Conservation (phyloP, 1,140 invertebrate species). For the Leptinotarsa texana region DNA sequence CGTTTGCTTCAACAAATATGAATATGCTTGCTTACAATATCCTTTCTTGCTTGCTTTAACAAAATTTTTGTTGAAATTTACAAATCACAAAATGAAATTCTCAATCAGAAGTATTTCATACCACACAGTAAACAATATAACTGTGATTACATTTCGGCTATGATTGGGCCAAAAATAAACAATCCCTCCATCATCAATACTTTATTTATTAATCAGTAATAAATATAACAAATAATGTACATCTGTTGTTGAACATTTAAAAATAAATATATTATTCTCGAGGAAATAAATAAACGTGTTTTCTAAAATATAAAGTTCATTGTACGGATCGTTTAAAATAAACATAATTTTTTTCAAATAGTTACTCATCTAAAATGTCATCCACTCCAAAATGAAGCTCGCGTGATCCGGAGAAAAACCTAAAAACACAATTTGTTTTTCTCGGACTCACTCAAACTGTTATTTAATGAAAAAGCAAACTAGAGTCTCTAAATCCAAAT, state of each 20-base stretch:
- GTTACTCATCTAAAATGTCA: slow-evolving; percentile 7
- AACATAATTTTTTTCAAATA: slow-evolving; percentile 9
- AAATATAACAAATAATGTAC: slow-evolving; percentile 33
- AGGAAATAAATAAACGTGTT: slow-evolving; percentile 39
- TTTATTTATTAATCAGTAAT: slow-evolving; percentile 28
- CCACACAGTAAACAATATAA: too few relatives aligned
- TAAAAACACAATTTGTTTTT: slow-evolving; percentile 23
- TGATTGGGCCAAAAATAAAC: not conserved
- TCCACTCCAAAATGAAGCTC: slow-evolving; percentile 20
- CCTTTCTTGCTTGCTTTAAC: too few relatives aligned
- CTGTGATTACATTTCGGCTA: not conserved
- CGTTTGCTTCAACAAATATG: too few relatives aligned
- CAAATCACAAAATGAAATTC: too few relatives aligned
- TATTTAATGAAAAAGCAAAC: slow-evolving; percentile 33
- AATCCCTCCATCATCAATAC: slow-evolving; percentile 13
- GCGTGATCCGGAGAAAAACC: slow-evolving; percentile 21
- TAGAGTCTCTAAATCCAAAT: slow-evolving; percentile 31
- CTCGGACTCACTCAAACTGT: slow-evolving; percentile 15
- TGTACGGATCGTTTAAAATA: slow-evolving; percentile 30
- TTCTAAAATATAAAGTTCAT: slow-evolving; percentile 37
- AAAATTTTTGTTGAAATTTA: too few relatives aligned
- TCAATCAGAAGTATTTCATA: too few relatives aligned
- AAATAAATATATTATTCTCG: slow-evolving; percentile 44
- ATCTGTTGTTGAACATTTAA: slow-evolving; percentile 31
- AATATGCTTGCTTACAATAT: too few relatives aligned